These are phyloP conservation scores for Parauchenoglanis ngamensis DNA, from an alignment of 2,797 vertebrate genomes.

Conservation along the genomic window DNA sequence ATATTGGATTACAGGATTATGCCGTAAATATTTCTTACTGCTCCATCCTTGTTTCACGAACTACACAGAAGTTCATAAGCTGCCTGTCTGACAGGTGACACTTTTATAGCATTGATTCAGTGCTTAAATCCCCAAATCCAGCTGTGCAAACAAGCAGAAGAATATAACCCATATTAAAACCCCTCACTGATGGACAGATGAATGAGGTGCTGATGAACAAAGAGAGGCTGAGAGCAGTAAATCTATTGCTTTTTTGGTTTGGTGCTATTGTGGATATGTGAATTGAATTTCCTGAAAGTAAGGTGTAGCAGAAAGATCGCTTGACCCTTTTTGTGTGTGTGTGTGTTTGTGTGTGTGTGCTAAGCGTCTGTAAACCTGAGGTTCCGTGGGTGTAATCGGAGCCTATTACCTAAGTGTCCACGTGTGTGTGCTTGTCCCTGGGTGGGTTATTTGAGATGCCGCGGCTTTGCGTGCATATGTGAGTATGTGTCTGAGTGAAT, in stretches of 20 bases:
- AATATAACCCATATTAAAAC: conserved; percentile 24
- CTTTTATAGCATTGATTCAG: conserved; percentile 25
- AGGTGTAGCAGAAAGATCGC: background rate
- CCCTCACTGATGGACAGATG: conserved; percentile 39
- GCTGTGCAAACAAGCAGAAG: conserved; percentile 41
- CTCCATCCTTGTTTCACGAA: background rate
- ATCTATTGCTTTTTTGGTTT: background rate
- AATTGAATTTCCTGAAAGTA: conserved; percentile 26
- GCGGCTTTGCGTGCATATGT: background rate
- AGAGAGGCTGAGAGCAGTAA: conserved; percentile 9
- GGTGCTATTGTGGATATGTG: conserved; percentile 4
- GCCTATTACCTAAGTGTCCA: conserved; percentile 26
- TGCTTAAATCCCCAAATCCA: conserved; percentile 20
- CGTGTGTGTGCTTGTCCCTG: conserved; percentile 6
- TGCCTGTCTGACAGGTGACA: conserved; percentile 22
- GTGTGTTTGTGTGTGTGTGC: conserved; percentile 9
- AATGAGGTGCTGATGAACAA: conserved; percentile 23
- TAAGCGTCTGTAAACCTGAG: conserved; percentile 19
- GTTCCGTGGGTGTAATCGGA: conserved; percentile 39
- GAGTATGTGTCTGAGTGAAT: conserved; percentile 20
- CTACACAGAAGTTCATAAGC: background rate
- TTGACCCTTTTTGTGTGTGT: conserved; percentile 20
- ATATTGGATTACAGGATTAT: background rate
- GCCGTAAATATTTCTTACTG: background rate
- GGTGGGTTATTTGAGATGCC: conserved; percentile 13